Percentiles rank a stretch among this genome's conserved stretches.
Conservation (phyloP, 2,113 vertebrate genomes). For the Pituophis catenifer region DNA sequence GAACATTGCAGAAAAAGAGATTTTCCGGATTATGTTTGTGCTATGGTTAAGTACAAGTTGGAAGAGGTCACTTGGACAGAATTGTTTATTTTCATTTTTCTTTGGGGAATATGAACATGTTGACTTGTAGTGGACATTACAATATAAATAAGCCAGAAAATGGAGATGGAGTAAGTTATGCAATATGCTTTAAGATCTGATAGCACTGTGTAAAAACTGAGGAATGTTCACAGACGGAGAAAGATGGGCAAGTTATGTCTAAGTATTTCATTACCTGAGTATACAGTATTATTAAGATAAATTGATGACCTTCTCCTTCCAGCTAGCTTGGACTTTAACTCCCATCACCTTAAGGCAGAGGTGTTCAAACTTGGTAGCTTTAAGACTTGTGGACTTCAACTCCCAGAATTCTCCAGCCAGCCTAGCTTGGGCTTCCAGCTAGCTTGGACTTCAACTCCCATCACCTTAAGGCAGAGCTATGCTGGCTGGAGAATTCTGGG, state of each 20-base stretch:
- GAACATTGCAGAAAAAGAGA: neutral
- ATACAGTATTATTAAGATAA: neutral
- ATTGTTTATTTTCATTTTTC: neutral
- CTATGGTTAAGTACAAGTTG: neutral
- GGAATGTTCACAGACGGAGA: neutral
- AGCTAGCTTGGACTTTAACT: neutral
- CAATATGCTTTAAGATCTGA: neutral
- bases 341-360: neutral
- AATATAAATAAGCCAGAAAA: neutral
- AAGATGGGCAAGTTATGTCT: neutral
- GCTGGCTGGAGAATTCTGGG: too few species aligned
- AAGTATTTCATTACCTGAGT: neutral
- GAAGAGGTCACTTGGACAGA: neutral
- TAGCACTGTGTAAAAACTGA: neutral
- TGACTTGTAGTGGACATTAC: neutral
- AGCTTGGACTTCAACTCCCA: too few species aligned
- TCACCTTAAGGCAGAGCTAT: too few species aligned
- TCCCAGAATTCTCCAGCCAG: too few species aligned
- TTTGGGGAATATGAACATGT: neutral
- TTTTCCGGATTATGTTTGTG: neutral
- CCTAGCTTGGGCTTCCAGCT: too few species aligned
- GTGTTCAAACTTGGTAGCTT: too few species aligned
- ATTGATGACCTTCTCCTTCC: neutral
- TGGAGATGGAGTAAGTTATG: neutral
- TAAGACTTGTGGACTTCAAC: too few species aligned